Base-by-base conservation (phyloP, 2,113 vertebrate genomes). In the Amia ocellicauda region DNA sequence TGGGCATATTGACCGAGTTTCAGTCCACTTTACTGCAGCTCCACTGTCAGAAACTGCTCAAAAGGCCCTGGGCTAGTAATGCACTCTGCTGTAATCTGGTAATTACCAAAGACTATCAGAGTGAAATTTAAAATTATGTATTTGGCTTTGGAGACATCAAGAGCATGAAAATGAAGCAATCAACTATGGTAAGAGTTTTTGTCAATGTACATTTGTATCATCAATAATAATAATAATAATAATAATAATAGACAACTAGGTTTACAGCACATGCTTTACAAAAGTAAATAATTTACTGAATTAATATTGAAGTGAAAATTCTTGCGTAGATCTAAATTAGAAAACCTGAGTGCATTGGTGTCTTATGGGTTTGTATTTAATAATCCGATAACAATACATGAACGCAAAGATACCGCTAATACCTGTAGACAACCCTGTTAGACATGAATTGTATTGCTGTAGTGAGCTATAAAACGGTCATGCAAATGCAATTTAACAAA, bases 111-210 rank as follows among this genome's bases (percentile, higher is more conserved):
- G 62, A 66, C 53, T 63, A 60, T 55, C 63, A 63, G 54, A 19
- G 27, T 66, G 68, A 70, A 64, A 75, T 61, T 3, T 58, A 51
- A 67, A 60, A 56, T 63, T 60, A 58, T 59, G 64, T 67, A 73
- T 71, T 67, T 77, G 73, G 78, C 78, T 62, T 27, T 52, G 67
- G 72, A 71, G 62, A 72, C 69, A 72, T 50, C 77, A 69, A 80
- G 80, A 78, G 72, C 64, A 68, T 72, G 67, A 71, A 77, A 78
- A 74, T 69, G 76, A 73, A 81, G 69, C 67, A 28, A 71, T 66
- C 67, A 68, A 64, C 40, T 49, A 88, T 77, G 86, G 83, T 87
- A 87, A 88, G 84, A 57, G 13, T 60, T 51, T 55, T 65, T 51
- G 66, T 57, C 47, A 73, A 58, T 66, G 68, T 66, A 36, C 27